A percentile compares a stretch with the other conserved stretches of the same genome.
Evolutionary conservation across 2,113 vertebrate genomes (phyloP).

Genomic region (Tachysurus vachellii): DNA sequence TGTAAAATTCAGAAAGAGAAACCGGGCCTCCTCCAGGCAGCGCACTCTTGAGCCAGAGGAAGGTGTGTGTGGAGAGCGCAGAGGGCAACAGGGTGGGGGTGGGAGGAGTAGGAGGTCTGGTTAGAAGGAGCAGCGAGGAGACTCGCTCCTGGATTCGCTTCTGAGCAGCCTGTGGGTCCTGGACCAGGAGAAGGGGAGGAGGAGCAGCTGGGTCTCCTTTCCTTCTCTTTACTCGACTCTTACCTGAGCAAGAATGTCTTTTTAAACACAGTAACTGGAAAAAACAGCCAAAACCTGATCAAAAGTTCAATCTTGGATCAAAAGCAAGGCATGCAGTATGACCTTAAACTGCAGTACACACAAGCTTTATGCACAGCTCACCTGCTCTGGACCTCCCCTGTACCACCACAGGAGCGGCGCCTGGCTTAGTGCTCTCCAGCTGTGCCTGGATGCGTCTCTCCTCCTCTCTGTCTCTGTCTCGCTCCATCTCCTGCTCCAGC

Average conservation of each 20-base stretch:
- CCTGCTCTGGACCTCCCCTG: constrained; percentile 69
- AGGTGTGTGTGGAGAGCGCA: constrained; percentile 67
- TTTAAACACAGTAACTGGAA: not conserved
- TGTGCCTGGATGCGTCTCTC: constrained; percentile 42
- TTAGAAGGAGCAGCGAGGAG: constrained; percentile 75
- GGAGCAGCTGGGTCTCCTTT: constrained; percentile 60
- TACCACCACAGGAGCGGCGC: constrained; percentile 52
- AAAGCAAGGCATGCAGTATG: not conserved
- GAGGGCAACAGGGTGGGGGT: constrained; percentile 78
- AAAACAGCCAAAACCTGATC: no score
- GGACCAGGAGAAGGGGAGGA: constrained; percentile 78
- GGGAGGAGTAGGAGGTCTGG: constrained; percentile 66
- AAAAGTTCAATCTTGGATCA: no score
- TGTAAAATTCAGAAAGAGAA: constrained; percentile 71
- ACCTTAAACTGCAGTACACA: not conserved
- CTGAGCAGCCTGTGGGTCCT: constrained; percentile 71
- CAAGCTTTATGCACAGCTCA: constrained; percentile 37
- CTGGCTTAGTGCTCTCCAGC: constrained; percentile 10
- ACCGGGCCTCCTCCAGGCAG: constrained; percentile 60
- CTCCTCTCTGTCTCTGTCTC: constrained; percentile 35
- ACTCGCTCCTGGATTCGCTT: constrained; percentile 78
- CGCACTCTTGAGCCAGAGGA: constrained; percentile 84
- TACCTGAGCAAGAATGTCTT: constrained; percentile 66
- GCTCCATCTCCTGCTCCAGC: constrained; percentile 67
- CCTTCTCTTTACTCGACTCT: constrained; percentile 70